Evolutionary conservation across 1,140 invertebrate genomes (phyloP).

Genomic region (Plutomurus gul): DNA sequence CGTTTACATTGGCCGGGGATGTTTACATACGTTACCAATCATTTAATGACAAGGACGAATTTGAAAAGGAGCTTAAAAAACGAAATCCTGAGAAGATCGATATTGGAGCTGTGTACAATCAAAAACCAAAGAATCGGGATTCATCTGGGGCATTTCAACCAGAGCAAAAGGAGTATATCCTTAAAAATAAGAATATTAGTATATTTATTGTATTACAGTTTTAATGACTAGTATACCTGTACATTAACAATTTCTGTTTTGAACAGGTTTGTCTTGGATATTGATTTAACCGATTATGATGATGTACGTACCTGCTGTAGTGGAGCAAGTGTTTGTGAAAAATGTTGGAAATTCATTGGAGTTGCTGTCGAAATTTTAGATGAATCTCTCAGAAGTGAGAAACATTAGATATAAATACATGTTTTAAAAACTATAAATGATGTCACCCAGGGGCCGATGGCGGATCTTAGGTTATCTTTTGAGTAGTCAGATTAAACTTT

Average conservation of each 20-base stretch:
- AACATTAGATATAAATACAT: neutral
- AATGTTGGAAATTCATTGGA: constrained; percentile 97
- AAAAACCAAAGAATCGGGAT: constrained; percentile 43
- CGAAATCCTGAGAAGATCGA: constrained; percentile 91
- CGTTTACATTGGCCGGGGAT: constrained; percentile 92
- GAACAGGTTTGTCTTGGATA: constrained; percentile 67
- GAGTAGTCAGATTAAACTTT: too few species aligned
- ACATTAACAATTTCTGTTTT: too few species aligned
- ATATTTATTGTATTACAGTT: too few species aligned
- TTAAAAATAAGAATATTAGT: too few species aligned
- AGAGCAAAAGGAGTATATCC: constrained; percentile 81
- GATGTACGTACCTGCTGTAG: constrained; percentile 90
- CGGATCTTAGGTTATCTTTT: too few species aligned
- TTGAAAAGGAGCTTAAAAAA: constrained; percentile 78
- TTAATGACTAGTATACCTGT: too few species aligned
- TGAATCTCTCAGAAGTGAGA: constrained; percentile 73
- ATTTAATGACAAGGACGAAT: constrained; percentile 77
- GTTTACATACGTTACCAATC: constrained; percentile 92
- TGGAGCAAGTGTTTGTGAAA: constrained; percentile 84
- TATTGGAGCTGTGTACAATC: constrained; percentile 89
- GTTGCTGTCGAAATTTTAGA: constrained; percentile 92
- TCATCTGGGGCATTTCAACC: constrained; percentile 59
- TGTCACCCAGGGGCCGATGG: too few species aligned
- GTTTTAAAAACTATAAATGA: too few species aligned
- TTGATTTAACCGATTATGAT: constrained; percentile 99